Conservation (phyloP, 2,113 vertebrate genomes). For the Columba livia region DNA sequence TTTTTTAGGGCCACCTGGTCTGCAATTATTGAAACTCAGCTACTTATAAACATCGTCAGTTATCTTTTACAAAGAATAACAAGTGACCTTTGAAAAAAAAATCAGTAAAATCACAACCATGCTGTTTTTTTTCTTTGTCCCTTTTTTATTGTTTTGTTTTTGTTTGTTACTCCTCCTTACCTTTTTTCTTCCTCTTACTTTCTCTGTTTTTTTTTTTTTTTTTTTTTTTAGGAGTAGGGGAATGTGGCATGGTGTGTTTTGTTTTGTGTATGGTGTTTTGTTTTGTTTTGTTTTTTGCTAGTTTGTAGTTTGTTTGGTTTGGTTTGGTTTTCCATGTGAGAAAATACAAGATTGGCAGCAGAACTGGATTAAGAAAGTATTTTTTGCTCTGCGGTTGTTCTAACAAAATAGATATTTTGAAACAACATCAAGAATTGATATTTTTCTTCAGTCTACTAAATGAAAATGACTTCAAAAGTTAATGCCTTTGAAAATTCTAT, state of each 20-base stretch:
- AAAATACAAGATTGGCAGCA: background rate
- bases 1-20: background rate
- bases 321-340: background rate
- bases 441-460: background rate
- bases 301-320: too few relatives aligned
- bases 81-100: background rate
- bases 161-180: background rate
- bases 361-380: background rate
- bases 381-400: background rate
- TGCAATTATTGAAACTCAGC: background rate
- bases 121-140: too few relatives aligned
- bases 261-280: background rate
- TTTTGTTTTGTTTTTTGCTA: background rate
- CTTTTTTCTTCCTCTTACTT: background rate
- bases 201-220: too few relatives aligned
- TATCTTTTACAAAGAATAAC: background rate
- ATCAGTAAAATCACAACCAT: background rate
- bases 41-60: background rate
- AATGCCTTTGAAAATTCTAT: background rate
- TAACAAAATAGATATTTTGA: background rate
- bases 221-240: fast-evolving
- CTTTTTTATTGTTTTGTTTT: background rate
- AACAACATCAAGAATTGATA: fast-evolving
- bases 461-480: background rate
- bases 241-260: too few relatives aligned